Conservation (phyloP, 2,113 vertebrate species). For the Neolamprologus toae region DNA sequence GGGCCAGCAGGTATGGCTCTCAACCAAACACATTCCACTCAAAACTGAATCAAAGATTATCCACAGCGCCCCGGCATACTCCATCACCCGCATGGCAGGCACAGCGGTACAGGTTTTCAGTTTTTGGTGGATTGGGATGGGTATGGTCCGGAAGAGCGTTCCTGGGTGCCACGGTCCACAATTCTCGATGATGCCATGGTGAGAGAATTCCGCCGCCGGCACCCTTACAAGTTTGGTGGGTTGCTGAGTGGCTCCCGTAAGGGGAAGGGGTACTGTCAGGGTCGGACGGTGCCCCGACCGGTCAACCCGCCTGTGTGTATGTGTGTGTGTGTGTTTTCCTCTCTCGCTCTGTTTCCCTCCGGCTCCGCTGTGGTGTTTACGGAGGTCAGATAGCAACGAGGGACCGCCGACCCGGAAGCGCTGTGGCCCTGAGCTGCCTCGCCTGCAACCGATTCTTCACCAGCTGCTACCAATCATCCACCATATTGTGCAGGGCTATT, state of each 20-base stretch:
- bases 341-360: background rate
- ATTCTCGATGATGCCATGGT: background rate
- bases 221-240: background rate
- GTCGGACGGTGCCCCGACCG: background rate
- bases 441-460: background rate
- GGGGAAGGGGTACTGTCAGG: background rate
- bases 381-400: background rate
- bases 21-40: background rate
- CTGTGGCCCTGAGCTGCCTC: background rate
- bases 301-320: background rate
- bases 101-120: background rate
- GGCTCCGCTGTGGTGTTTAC: background rate
- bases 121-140: background rate
- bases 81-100: background rate
- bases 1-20: background rate
- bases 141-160: background rate
- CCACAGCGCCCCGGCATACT: background rate
- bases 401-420: background rate
- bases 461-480: background rate
- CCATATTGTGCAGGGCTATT: background rate
- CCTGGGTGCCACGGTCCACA: background rate
- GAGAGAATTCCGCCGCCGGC: background rate
- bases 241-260: background rate
- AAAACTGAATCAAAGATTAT: background rate
- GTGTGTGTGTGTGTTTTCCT: background rate